Base-by-base conservation (phyloP, 2,888 invertebrate genomes). In the Lycocerus yunnanus region DNA sequence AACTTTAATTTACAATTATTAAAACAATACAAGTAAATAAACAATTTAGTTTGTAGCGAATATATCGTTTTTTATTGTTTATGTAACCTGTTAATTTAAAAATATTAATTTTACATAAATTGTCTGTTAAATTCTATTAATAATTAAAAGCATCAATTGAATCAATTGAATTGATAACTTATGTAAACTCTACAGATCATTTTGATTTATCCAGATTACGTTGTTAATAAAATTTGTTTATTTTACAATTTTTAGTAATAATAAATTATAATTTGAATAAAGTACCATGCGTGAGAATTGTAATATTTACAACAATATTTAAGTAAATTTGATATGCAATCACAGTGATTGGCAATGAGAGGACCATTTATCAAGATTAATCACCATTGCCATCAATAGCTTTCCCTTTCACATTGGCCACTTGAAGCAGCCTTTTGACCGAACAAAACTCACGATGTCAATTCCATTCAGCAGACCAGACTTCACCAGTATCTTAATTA, bases 301-400 rank as follows among this genome's bases (percentile, higher is more conserved):
- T 58, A 69, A 63, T 72, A 75, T 78, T 77, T 74, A 71, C 73
- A 68, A 63, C 8, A 63, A 63, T 63, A 18, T 18, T n/a, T 63
- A 72, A 77, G 73, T 69, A 78, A 84, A 82, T 83, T 82, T 81
- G 82, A 82, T 80, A 82, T 79, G 82, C 82, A 83, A 83, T 84
- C 81, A 79, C 81, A 80, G 81, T 83, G 83, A 84, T 83, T 84
- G 82, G 82, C 82, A 83, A 75, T 79, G 77, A 79, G 80, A 81
- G 83, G 81, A 81, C 79, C 80, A 81, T 83, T 84, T 84, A 82
- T 78, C 77, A 79, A 81, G 81, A 83, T 84, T 84, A 84, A 84
- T 84, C 84, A 84, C 82, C 82, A 81, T 81, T 80, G 81, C 78
- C 80, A 79, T 79, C 80, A 77, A 80, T 83, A 83, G 82, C 81